These are phyloP conservation scores for Gastrophysa polygoni DNA, from an alignment of 2,888 invertebrate species.

Conservation along the genomic window DNA sequence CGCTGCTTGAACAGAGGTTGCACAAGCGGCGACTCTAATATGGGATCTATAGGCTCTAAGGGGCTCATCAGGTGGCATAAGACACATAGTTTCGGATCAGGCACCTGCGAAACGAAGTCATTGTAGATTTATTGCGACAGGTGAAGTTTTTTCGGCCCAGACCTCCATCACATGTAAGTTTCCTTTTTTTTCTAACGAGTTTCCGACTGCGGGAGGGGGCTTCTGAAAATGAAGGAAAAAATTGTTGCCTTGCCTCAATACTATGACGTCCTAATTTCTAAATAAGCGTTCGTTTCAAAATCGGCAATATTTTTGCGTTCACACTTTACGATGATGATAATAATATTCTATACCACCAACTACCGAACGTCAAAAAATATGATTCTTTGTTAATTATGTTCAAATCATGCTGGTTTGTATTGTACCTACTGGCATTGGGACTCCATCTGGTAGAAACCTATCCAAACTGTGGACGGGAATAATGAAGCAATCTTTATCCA, in stretches of 20 bases:
- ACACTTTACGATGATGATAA: too few species aligned
- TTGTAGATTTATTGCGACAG: background rate
- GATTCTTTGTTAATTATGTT: too few species aligned
- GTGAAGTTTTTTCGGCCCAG: constrained; percentile 16
- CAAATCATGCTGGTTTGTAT: too few species aligned
- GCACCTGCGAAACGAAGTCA: constrained; percentile 61
- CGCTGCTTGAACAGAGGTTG: constrained; percentile 81
- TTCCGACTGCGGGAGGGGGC: constrained; percentile 46
- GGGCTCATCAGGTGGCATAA: constrained; percentile 90
- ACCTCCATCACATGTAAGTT: constrained; percentile 57
- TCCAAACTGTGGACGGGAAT: constrained; percentile 89
- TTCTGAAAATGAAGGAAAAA: constrained; percentile 47
- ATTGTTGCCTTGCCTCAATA: too few species aligned
- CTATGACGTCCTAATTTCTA: too few species aligned
- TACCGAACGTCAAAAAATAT: too few species aligned
- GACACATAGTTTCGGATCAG: constrained; percentile 88
- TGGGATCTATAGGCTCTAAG: constrained; percentile 82
- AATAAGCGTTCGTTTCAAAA: too few species aligned
- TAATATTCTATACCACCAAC: too few species aligned
- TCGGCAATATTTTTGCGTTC: too few species aligned
- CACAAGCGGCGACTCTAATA: constrained; percentile 82
- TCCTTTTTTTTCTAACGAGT: constrained; percentile 50
- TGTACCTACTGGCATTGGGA: constrained; percentile 70
- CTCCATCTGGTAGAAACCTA: constrained; percentile 87
- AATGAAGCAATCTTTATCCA: constrained; percentile 91